These are phyloP conservation scores for Axea sp. DNA, from an alignment of 2,888 invertebrate genomes.

Conservation along the genomic window DNA sequence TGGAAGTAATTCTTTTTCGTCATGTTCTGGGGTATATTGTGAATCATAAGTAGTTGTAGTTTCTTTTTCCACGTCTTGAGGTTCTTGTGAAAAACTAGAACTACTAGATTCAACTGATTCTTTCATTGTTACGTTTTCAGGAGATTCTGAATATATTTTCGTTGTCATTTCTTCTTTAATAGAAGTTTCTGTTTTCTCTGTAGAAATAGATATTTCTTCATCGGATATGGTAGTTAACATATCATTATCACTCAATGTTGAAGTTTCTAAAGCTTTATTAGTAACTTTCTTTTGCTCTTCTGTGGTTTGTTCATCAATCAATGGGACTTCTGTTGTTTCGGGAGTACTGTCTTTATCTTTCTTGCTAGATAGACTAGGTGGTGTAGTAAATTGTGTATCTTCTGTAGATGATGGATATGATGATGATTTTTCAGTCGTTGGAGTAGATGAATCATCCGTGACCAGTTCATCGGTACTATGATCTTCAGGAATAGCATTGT, in stretches of 20 bases:
- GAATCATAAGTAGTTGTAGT: too few relatives aligned
- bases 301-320: constrained; percentile 40
- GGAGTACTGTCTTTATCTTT: constrained; percentile 15
- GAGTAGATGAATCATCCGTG: constrained; percentile 37
- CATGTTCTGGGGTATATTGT: constrained; percentile 50
- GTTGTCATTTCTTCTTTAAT: background rate
- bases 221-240: constrained; percentile 13
- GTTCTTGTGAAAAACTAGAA: background rate
- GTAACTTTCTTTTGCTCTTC: constrained; percentile 21
- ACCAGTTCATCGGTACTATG: constrained; percentile 43
- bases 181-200: constrained; percentile 18
- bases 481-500: constrained; percentile 73
- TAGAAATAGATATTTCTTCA: background rate
- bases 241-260: constrained; percentile 24
- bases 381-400: constrained; percentile 26
- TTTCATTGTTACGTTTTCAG: too few relatives aligned
- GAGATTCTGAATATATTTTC: too few relatives aligned
- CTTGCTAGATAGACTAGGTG: constrained; percentile 8
- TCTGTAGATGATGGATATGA: constrained; percentile 30
- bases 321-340: constrained; percentile 47
- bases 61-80: constrained; percentile 25
- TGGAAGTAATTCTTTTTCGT: constrained; percentile 30
- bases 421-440: constrained; percentile 23
- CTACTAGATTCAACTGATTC: background rate
- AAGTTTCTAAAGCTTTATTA: constrained; percentile 11